phyloP scores from a whole-genome alignment of 2,888 invertebrate genomes.

The Drosophila glabriapex region DNA sequence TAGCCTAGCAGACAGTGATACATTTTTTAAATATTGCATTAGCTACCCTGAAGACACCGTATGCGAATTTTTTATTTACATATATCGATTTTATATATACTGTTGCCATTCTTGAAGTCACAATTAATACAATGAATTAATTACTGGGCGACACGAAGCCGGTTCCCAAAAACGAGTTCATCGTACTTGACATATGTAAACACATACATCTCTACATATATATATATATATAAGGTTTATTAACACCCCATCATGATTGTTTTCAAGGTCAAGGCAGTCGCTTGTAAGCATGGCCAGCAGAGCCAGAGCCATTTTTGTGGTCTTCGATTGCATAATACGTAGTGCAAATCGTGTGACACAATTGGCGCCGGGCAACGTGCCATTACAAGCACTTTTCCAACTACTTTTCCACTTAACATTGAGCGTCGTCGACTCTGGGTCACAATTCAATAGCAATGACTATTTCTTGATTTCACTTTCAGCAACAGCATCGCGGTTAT shows the following conservation, averaged over 20 bases:
- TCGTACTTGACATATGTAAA: constrained; percentile 12
- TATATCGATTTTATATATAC: not conserved
- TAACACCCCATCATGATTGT: constrained; percentile 36
- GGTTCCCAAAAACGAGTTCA: not conserved
- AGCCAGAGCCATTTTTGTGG: constrained; percentile 26
- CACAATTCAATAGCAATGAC: constrained; percentile 26
- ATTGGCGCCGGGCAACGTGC: constrained; percentile 4
- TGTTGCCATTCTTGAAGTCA: not conserved
- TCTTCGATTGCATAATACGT: constrained; percentile 27
- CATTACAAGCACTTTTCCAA: constrained; percentile 31
- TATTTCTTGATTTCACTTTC: not conserved
- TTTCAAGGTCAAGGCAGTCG: constrained; percentile 54
- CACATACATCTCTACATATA: not conserved
- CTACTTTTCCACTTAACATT: constrained; percentile 17
- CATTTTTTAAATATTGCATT: not conserved
- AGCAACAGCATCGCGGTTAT: not conserved
- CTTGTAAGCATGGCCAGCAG: constrained; percentile 11
- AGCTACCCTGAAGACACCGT: not conserved
- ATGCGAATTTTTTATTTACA: not conserved
- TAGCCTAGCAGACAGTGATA: not conserved
- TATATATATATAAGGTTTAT: constrained; percentile 10
- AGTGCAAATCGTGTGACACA: constrained; percentile 19
- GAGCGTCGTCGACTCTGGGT: constrained; percentile 32
- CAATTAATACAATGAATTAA: not conserved
- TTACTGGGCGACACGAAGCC: not conserved